Evolutionary conservation across 2,113 vertebrate genomes (phyloP).

Genomic region (Carassius carassius): DNA sequence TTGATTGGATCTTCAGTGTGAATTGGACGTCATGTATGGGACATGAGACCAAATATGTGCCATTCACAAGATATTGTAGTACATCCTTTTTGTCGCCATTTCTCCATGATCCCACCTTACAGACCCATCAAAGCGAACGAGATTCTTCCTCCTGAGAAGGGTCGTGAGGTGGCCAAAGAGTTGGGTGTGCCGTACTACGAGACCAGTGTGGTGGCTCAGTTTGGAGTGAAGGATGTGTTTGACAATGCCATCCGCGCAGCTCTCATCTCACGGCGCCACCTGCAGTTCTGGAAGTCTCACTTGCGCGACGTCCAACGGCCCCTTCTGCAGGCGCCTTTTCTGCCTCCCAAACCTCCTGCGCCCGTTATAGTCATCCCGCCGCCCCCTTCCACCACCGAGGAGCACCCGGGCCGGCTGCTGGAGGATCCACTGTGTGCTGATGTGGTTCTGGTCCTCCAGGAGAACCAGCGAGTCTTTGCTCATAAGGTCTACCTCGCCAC

Average conservation of each 20-base stretch:
- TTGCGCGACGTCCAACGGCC: slow-evolving; percentile 82
- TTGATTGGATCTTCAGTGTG: no score
- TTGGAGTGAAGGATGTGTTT: slow-evolving; percentile 85
- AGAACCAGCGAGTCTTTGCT: slow-evolving; percentile 84
- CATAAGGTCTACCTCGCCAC: slow-evolving; percentile 91
- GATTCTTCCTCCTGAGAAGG: slow-evolving; percentile 84
- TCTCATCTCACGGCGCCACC: slow-evolving; percentile 83
- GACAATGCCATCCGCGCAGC: slow-evolving; percentile 84
- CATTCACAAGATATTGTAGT: neutral
- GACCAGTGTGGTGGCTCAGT: slow-evolving; percentile 86
- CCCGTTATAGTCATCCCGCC: slow-evolving; percentile 80
- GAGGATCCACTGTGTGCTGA: slow-evolving; percentile 85
- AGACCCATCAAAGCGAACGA: slow-evolving; percentile 86
- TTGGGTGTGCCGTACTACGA: slow-evolving; percentile 85
- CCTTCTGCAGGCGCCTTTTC: slow-evolving; percentile 80
- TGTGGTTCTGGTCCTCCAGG: slow-evolving; percentile 85
- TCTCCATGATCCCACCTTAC: slow-evolving; percentile 14
- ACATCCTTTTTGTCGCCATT: neutral
- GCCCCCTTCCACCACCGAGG: slow-evolving; percentile 81
- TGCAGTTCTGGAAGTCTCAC: slow-evolving; percentile 70
- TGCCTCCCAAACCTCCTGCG: slow-evolving; percentile 81
- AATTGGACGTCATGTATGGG: neutral
- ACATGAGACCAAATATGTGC: neutral
- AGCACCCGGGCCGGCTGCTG: slow-evolving; percentile 80
- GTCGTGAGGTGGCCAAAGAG: slow-evolving; percentile 85